phyloP scores from a whole-genome alignment of 2,888 invertebrate genomes.

The Omphaloscelis lunosa region DNA sequence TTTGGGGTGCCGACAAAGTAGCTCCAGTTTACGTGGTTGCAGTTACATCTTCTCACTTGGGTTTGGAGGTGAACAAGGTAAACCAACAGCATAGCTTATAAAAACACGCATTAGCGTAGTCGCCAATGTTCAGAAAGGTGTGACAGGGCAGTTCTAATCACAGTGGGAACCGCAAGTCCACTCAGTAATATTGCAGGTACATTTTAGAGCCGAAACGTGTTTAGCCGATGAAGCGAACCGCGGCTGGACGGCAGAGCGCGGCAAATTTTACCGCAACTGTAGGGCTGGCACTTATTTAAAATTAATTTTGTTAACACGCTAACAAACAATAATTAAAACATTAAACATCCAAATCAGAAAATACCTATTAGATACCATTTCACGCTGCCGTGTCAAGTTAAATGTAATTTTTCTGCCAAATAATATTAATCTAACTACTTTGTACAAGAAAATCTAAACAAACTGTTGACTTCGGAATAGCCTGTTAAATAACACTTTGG shows the following conservation, averaged over 20 bases:
- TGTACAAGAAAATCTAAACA: not conserved
- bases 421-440: not conserved
- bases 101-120: not conserved
- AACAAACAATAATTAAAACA: not conserved
- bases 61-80: not conserved
- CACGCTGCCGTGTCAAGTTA: not conserved
- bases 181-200: slow-evolving; percentile 46
- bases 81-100: not conserved
- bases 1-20: not conserved
- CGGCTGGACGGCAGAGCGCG: slow-evolving; percentile 11
- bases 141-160: slow-evolving; percentile 38
- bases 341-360: not conserved
- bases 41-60: not conserved
- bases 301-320: not conserved
- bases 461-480: not conserved
- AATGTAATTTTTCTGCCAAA: not conserved
- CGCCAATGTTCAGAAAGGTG: slow-evolving; percentile 1
- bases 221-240: slow-evolving; percentile 41
- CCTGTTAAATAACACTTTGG: not conserved
- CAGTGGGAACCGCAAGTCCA: slow-evolving; percentile 34
- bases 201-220: slow-evolving; percentile 53
- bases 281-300: slow-evolving; percentile 34
- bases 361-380: not conserved
- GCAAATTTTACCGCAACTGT: slow-evolving; percentile 37
- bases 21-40: not conserved